Conservation (phyloP, 2,888 invertebrate species). For the Dioctria linearis region DNA sequence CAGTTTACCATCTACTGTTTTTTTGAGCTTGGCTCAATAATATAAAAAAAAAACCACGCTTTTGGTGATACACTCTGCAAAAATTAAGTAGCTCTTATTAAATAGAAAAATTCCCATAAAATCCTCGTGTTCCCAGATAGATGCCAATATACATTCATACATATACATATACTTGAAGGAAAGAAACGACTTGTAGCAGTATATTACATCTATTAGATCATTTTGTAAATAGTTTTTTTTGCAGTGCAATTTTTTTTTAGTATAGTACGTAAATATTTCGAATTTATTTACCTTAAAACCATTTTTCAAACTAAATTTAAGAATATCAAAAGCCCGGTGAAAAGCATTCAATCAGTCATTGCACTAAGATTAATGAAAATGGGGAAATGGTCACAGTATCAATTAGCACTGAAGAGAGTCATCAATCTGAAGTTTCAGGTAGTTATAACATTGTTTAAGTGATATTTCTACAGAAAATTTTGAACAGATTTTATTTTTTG, state of each 20-base stretch:
- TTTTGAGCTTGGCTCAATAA: too few relatives aligned
- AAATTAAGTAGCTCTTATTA: too few relatives aligned
- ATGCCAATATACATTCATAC: conserved; percentile 58
- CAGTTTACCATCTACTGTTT: too few relatives aligned
- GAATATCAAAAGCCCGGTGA: conserved; percentile 61
- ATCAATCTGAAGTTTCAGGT: conserved; percentile 78
- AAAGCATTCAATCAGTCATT: conserved; percentile 73
- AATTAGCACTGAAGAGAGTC: conserved; percentile 76
- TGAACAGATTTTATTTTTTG: background rate
- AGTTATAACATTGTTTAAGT: conserved; percentile 64
- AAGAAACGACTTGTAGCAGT: background rate
- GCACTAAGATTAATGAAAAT: conserved; percentile 65
- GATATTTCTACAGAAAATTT: background rate
- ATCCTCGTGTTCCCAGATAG: conserved; percentile 58
- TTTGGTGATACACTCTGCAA: too few relatives aligned
- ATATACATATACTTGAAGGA: conserved; percentile 21
- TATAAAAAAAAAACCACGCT: too few relatives aligned
- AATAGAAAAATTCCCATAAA: too few relatives aligned
- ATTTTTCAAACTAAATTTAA: conserved; percentile 30
- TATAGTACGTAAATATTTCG: background rate
- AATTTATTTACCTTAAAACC: background rate
- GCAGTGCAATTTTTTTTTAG: background rate
- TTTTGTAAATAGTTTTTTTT: conserved; percentile 14
- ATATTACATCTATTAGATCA: conserved; percentile 8
- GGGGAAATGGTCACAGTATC: conserved; percentile 71